These are phyloP conservation scores for Hemicordylus capensis DNA, from an alignment of 2,113 vertebrate species.

Conservation along the genomic window DNA sequence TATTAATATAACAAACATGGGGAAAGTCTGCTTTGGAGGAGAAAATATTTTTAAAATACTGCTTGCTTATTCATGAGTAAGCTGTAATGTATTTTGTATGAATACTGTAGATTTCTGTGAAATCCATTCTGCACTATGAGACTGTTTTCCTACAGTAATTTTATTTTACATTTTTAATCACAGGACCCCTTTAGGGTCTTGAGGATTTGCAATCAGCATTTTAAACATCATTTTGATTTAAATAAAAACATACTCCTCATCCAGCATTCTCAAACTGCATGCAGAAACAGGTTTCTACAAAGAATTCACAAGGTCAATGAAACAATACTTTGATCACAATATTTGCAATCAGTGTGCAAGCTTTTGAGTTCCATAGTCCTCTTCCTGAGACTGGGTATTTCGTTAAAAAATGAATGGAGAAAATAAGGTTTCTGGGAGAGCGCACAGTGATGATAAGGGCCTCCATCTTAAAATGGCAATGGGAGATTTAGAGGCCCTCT, in stretches of 20 bases:
- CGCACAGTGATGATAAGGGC: background rate
- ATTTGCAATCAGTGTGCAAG: background rate
- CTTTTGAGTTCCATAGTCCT: background rate
- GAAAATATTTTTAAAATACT: background rate
- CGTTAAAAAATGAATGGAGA: background rate
- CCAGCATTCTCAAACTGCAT: background rate
- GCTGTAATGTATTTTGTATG: background rate
- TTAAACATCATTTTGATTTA: background rate
- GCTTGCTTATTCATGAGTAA: slow-evolving; percentile 8
- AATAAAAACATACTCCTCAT: background rate
- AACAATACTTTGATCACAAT: background rate
- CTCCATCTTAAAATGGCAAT: background rate
- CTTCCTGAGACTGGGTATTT: background rate
- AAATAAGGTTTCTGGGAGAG: background rate
- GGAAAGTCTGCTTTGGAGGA: background rate
- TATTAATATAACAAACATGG: background rate
- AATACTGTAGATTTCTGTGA: background rate
- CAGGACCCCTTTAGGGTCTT: background rate
- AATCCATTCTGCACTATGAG: background rate
- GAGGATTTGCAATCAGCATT: background rate
- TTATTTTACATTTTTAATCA: slow-evolving; percentile 1
- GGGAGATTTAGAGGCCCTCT: background rate
- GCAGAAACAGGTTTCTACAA: background rate
- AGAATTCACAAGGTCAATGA: background rate
- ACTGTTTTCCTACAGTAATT: background rate